Evolutionary conservation across 2,888 invertebrate genomes (phyloP).

Genomic region (Phyllotreta cruciferae): DNA sequence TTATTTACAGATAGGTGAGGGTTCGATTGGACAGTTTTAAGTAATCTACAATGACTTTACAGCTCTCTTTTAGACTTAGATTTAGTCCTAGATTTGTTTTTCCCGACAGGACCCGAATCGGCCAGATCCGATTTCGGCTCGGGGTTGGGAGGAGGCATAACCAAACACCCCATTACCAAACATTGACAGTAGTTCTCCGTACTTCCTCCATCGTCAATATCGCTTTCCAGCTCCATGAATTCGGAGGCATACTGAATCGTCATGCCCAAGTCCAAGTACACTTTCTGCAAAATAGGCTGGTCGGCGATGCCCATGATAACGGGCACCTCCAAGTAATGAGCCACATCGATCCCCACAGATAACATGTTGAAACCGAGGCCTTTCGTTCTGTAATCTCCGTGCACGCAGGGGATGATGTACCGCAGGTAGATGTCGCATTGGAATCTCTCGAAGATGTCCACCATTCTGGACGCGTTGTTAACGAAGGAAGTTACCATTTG

Average conservation of each 20-base stretch:
- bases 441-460: slow-evolving; percentile 52
- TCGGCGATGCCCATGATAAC: slow-evolving; percentile 54
- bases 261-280: slow-evolving; percentile 53
- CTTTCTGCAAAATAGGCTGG: slow-evolving; percentile 49
- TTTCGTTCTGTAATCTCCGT: slow-evolving; percentile 49
- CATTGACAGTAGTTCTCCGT: no score
- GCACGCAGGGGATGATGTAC: slow-evolving; percentile 51
- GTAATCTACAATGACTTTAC: no score
- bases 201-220: no score
- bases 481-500: slow-evolving; percentile 50
- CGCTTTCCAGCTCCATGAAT: no score
- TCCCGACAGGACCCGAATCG: no score
- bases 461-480: slow-evolving; percentile 52
- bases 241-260: slow-evolving; percentile 11
- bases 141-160: no score
- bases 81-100: no score
- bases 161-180: no score
- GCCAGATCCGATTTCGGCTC: no score
- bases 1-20: no score
- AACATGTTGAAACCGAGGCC: slow-evolving; percentile 44
- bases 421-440: slow-evolving; percentile 53
- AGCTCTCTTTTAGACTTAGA: no score
- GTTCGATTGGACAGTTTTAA: no score
- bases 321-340: slow-evolving; percentile 51
- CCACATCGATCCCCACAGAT: slow-evolving; percentile 48